These are phyloP conservation scores for Heliconius nattereri DNA, from an alignment of 1,140 invertebrate species.

Conservation along the genomic window DNA sequence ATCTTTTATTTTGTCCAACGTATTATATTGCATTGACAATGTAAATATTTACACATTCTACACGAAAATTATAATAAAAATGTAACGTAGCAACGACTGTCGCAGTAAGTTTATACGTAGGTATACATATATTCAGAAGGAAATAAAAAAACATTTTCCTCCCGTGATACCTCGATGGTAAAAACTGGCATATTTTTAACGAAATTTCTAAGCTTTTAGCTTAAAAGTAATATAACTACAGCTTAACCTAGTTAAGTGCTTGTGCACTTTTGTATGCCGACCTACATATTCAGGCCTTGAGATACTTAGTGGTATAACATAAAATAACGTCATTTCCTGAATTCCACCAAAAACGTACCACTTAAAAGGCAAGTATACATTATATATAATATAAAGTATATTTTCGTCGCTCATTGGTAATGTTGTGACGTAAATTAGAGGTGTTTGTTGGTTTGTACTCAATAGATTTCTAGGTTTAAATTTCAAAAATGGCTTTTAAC, in stretches of 20 bases:
- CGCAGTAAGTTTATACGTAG: too few species aligned
- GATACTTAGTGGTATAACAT: constrained; percentile 11
- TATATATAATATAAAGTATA: background rate
- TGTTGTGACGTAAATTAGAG: background rate
- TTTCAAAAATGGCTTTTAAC: background rate
- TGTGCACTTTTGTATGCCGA: background rate
- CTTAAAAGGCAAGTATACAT: constrained; percentile 1
- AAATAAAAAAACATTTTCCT: background rate
- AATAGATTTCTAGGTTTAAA: background rate
- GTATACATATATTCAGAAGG: too few species aligned
- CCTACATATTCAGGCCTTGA: constrained; percentile 2
- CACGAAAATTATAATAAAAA: too few species aligned
- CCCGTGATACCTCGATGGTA: background rate
- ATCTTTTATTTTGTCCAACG: too few species aligned
- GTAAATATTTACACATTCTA: too few species aligned
- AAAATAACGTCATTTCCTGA: constrained; percentile 13
- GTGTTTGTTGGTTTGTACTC: background rate
- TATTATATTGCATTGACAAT: too few species aligned
- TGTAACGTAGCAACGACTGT: too few species aligned
- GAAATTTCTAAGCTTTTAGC: constrained; percentile 9
- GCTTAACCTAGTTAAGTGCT: constrained; percentile 7
- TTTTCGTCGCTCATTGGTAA: background rate
- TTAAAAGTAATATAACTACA: constrained; percentile 14
- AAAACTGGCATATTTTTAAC: background rate
- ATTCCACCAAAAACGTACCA: constrained; percentile 9